Evolutionary conservation across 2,888 invertebrate species (phyloP), one percentile per base, ranked within the genome.

Genomic region (Hirtodrosophila cameraria): DNA sequence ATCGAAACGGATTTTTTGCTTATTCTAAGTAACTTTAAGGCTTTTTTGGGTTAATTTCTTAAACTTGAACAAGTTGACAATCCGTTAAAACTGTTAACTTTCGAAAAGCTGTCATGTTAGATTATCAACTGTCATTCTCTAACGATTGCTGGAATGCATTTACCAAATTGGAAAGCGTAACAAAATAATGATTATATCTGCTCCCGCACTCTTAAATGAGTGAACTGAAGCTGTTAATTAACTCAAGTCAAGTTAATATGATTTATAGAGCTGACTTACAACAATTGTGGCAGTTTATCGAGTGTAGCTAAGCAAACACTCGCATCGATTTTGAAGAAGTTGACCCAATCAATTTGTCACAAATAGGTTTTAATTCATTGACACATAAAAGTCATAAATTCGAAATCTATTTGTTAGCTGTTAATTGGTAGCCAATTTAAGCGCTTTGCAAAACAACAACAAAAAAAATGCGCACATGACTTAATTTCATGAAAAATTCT

Each of bases 361-460:
- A 54, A 65, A 70, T 41, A 43, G 41, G 30, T 67, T 75, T 49
- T 12, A 11, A 68, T 63, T 64, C 58, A 72, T 59, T 66, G 73
- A 54, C 65, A 76, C 59, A 57, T 59, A 59, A 64, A 64, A 49
- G 27, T n/a, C 16, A 38, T 16, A 15, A 73, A 70, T 63, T n/a
- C n/a, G 66, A 73, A 67, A 62, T 75, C 63, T 81, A 83, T 77
- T 83, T 86, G 82, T 80, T 76, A 80, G 70, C 75, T 75, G 81
- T 84, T 83, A 83, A 81, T 86, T 83, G 81, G 65, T 62, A 57
- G 52, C 81, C 75, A 67, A 82, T 77, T 74, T 63, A 41, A 48
- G 46, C 28, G 16, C 30, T 42, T 11, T 30, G 36, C 12, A 31
- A 23, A 28, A 25, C 0, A 5, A 15, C 23, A n/a, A 9, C 11